A percentile compares a stretch with the other conserved stretches of the same genome.
Evolutionary conservation across 2,113 vertebrate genomes (phyloP).

Genomic region (Chloropsis cyanopogon): DNA sequence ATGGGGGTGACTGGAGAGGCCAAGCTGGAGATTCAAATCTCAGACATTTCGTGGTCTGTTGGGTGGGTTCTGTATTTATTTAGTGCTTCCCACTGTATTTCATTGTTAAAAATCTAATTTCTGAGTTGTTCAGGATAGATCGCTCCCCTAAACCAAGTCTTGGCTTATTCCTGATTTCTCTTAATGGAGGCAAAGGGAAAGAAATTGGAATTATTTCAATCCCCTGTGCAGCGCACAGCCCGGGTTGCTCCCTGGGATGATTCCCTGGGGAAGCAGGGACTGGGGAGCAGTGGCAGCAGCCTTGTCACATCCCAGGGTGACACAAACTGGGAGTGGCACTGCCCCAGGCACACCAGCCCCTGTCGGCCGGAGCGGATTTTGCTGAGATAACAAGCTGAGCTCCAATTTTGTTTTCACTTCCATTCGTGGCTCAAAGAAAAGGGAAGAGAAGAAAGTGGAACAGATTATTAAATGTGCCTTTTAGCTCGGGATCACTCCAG

Average conservation of each 20-base stretch:
- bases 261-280: not conserved
- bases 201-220: not conserved
- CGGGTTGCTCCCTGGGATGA: not conserved
- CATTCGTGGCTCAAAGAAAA: not conserved
- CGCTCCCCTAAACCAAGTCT: not conserved
- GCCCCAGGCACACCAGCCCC: not conserved
- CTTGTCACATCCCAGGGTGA: not conserved
- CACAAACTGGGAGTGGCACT: not conserved
- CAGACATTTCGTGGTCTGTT: not conserved
- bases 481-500: not conserved
- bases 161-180: not conserved
- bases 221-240: not conserved
- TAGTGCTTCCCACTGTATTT: not conserved
- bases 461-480: constrained; percentile 9
- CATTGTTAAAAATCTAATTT: not conserved
- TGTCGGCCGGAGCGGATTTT: not conserved
- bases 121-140: not conserved
- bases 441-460: not conserved
- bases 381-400: not conserved
- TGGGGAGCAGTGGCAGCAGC: not conserved
- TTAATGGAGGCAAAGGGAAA: not conserved
- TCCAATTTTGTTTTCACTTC: not conserved
- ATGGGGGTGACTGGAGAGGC: not conserved
- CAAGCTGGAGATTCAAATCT: not conserved
- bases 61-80: not conserved